A percentile compares a stretch with the other conserved stretches of the same genome.
Evolutionary conservation across 2,888 invertebrate species (phyloP).

Genomic region (Papilio gigon): DNA sequence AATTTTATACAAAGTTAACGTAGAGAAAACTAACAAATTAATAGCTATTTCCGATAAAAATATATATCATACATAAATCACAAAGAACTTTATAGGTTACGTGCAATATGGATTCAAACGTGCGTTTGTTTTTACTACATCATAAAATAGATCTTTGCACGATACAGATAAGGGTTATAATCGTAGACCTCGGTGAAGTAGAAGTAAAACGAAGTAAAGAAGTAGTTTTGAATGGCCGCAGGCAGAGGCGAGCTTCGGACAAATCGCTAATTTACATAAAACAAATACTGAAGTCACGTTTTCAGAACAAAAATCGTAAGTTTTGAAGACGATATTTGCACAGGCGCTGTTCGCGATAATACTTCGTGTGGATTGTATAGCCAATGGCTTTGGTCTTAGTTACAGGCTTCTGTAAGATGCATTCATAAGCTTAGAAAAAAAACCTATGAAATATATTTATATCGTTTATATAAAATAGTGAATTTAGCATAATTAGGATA

Average conservation of each 20-base stretch:
- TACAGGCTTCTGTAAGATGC: neutral
- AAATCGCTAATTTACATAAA: conserved; percentile 83
- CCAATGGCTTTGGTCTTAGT: neutral
- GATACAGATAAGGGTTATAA: conserved; percentile 24
- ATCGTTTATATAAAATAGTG: neutral
- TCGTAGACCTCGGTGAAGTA: conserved; percentile 37
- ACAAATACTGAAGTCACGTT: conserved; percentile 83
- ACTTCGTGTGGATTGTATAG: conserved; percentile 23
- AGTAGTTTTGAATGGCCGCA: conserved; percentile 60
- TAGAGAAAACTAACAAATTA: no score
- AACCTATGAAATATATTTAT: no score
- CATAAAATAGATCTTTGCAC: conserved; percentile 46
- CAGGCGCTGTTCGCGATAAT: neutral
- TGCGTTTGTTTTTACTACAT: conserved; percentile 55
- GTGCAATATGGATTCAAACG: conserved; percentile 1
- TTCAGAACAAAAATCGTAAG: conserved; percentile 75
- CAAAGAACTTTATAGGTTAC: no score
- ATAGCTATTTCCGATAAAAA: no score
- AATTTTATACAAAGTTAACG: no score
- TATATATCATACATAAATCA: no score
- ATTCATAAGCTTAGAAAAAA: no score
- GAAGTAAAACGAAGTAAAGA: conserved; percentile 53
- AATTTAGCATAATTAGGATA: neutral
- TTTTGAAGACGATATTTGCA: conserved; percentile 51
- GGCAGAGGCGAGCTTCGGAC: conserved; percentile 59